These are phyloP conservation scores for Tetrao urogallus DNA, from an alignment of 2,113 vertebrate species.

Conservation along the genomic window DNA sequence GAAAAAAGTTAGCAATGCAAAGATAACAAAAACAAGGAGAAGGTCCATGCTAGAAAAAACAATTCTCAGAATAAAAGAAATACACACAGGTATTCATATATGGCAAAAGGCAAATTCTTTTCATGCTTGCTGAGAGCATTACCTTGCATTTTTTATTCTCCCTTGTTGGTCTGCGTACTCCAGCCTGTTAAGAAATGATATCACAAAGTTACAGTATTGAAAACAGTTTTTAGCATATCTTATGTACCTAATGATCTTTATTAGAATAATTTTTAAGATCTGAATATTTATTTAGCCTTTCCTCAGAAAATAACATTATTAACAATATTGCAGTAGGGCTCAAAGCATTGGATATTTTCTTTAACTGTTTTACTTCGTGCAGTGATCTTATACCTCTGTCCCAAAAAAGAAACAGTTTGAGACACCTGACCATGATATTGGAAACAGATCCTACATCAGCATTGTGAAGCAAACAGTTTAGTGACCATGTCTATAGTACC, in stretches of 20 bases:
- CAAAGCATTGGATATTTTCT: not conserved
- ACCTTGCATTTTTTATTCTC: slow-evolving; percentile 98
- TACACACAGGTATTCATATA: not conserved
- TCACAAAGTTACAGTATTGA: not conserved
- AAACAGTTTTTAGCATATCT: not conserved
- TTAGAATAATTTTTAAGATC: not conserved
- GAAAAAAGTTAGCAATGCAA: not conserved
- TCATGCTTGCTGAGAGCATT: slow-evolving; percentile 21
- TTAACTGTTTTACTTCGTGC: not conserved
- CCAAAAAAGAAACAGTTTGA: not conserved
- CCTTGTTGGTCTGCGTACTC: slow-evolving; percentile 92
- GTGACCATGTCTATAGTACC: slow-evolving; percentile 77
- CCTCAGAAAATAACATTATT: not conserved
- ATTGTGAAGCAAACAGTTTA: not conserved
- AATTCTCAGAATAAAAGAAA: not conserved
- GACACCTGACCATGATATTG: not conserved
- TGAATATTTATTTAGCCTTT: not conserved
- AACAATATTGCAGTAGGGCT: not conserved
- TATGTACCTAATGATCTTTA: not conserved
- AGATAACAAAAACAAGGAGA: not conserved
- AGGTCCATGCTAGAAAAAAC: not conserved
- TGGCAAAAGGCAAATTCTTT: not conserved
- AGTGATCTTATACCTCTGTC: not conserved
- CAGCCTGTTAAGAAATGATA: slow-evolving; percentile 74
- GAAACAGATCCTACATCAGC: not conserved